Base-by-base conservation (phyloP, 2,797 vertebrate genomes). In the Halcyon smyrnensis region DNA sequence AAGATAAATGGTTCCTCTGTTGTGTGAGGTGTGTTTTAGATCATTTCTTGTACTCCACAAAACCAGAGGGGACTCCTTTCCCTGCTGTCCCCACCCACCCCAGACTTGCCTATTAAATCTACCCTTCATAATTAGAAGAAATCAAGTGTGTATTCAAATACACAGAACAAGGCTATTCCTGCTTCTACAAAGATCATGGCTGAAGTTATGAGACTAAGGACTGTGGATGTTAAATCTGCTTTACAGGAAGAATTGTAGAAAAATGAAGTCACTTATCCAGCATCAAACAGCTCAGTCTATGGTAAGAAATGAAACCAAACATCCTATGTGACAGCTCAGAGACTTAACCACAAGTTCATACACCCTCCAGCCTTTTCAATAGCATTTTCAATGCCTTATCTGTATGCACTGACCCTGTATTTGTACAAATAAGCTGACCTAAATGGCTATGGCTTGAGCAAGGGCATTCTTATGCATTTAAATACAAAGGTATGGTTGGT, bases 41-140 rank as follows among this genome's bases (percentile, higher is more conserved):
- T 36, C 5, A 45, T 80, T 83, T 83, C 14, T 41, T 77, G 34
- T 27, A 46, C 23, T 50, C 19, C 36, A 39, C 32, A 46, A 2
- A 37, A 24, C 18, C n/a, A 64, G 54, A 82, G 5, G 7, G 48
- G 18, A 74, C 39, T 78, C 3, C 8, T 9, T 4, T 24, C 12
- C 14, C 9, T 23, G 2, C 9, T 28, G 5, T 8, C 4, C 12
- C 11, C 4, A 15, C 13, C 28, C 10, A 9, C 1, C 34, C 14
- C 21, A 50, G 25, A 2, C 54, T 83, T n/a, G 6, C 15, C 39
- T 79, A 8, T 56, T 76, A 56, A 53, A 13, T 68, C n/a, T 77
- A 8, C 12, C 32, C 68, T 71, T 83, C 56, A 11, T 12, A 20
- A 63, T 81, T 10, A 10, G 56, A 79, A 92, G 82, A 84, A 80